Conservation (phyloP, 2,113 vertebrate species). For the Poeciliopsis prolifica region DNA sequence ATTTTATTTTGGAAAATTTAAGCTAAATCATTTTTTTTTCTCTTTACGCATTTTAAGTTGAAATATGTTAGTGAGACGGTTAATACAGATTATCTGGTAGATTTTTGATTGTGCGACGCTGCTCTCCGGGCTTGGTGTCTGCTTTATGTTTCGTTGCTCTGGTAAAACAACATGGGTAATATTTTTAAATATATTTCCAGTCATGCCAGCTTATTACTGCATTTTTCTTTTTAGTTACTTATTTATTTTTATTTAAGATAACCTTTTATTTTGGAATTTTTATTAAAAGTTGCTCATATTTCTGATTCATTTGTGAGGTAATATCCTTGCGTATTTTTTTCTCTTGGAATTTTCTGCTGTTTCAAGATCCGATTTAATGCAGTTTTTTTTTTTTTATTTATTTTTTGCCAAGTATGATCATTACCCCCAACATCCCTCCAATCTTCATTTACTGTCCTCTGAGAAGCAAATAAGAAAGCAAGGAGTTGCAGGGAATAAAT, state of each 20-base stretch:
- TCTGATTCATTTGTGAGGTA: constrained; percentile 15
- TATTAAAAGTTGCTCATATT: constrained; percentile 5
- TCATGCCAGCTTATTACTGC: constrained; percentile 17
- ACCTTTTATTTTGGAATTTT: background rate
- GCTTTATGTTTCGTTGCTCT: constrained; percentile 22
- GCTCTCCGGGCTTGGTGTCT: constrained; percentile 22
- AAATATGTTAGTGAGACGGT: constrained; percentile 14
- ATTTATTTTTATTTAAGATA: background rate
- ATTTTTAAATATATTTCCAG: constrained; percentile 34
- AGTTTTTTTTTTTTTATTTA: background rate
- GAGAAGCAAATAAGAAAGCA: constrained; percentile 64
- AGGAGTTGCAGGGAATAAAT: constrained; percentile 74
- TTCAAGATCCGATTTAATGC: constrained; percentile 4
- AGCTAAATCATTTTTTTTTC: background rate
- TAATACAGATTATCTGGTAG: constrained; percentile 3
- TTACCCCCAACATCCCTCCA: constrained; percentile 3
- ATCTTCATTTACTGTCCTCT: constrained; percentile 45
- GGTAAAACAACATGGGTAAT: constrained; percentile 42
- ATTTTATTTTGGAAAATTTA: constrained; percentile 9
- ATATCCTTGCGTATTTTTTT: constrained; percentile 1
- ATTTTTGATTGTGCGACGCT: constrained; percentile 11
- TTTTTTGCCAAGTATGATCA: constrained; percentile 10
- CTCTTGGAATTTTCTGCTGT: background rate
- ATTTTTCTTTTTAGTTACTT: constrained; percentile 27
- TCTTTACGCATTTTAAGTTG: constrained; percentile 8